These are phyloP conservation scores for Octodon degus DNA, from an alignment of 2,113 vertebrate genomes.

Conservation along the genomic window DNA sequence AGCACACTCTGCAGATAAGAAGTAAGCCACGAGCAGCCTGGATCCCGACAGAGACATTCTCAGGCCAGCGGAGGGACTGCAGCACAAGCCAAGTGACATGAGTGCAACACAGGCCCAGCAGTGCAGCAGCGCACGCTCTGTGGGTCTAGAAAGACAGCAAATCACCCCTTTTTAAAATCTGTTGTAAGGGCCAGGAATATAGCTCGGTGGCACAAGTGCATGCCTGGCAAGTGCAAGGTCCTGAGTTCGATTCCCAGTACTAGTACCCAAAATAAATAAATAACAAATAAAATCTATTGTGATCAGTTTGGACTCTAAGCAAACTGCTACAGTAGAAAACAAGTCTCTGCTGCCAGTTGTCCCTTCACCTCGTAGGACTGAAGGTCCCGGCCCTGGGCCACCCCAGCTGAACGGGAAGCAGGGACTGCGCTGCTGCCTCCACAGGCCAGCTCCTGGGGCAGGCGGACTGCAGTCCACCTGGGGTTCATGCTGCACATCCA, in stretches of 20 bases:
- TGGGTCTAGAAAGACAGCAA: background rate
- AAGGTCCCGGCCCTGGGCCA: background rate
- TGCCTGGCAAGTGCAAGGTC: no score
- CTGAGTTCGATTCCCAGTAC: no score
- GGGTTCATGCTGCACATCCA: background rate
- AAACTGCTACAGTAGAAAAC: background rate
- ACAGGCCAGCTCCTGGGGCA: background rate
- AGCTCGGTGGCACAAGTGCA: no score
- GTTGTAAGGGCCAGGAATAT: no score
- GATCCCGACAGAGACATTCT: background rate
- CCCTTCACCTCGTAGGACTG: background rate
- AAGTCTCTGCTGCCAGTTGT: background rate
- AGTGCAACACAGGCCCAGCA: background rate
- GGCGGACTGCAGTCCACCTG: background rate
- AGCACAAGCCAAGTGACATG: background rate
- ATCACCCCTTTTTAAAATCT: background rate
- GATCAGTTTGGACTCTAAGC: background rate
- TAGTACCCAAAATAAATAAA: no score
- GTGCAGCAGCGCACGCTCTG: no score
- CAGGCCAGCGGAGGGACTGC: background rate
- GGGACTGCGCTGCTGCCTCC: background rate
- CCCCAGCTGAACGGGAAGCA: background rate
- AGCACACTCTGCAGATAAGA: background rate
- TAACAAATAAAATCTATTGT: background rate
- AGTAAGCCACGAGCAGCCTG: background rate